Evolutionary conservation across 2,888 invertebrate species (phyloP), one percentile per base, ranked within the genome.

Genomic region (Drosophila bunnanda): DNA sequence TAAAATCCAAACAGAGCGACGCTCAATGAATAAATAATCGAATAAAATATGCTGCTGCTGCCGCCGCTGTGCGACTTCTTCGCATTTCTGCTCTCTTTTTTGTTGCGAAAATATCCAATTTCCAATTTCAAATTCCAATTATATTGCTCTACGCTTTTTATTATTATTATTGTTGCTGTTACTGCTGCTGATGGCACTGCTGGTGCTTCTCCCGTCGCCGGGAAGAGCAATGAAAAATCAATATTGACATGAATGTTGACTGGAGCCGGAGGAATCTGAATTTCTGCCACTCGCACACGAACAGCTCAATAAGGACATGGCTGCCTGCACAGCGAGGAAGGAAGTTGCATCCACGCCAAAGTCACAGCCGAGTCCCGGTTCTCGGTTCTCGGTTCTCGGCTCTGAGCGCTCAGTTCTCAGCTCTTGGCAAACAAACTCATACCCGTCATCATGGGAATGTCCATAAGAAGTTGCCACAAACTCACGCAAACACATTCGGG

Each of bases 101-200:
- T 76, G 62, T 71, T 81, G 83, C 82, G 75, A 77, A 82, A 85
- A 85, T 85, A 85, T 80, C 77, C 82, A 84, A 84, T 86, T 80
- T 84, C 75, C 87, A 86, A 87, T 85, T 85, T 87, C 80, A 82
- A 85, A 85, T 84, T 85, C 84, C 85, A 85, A 85, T 87, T 85
- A 85, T 87, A 82, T 82, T 79, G 79, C 77, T 80, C 59, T 82
- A 83, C 87, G 84, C 79, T 81, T 86, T 80, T 80, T 77, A 79
- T 84, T 86, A 79, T 77, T 82, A 74, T 82, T 82, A 72, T 78
- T 78, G 61, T 82, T 77, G 53, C 20, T 20, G 67, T 81, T 79
- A 25, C 67, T 81, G 57, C 43, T 76, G 62, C 41, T 66, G 59
- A 41, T 76, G 44, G 44, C n/a, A 25, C 44, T 66, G 59, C 44